Percentiles rank a stretch among this genome's conserved stretches.
Evolutionary conservation across 2,888 invertebrate species (phyloP).

Genomic region (Drosophila falleni): DNA sequence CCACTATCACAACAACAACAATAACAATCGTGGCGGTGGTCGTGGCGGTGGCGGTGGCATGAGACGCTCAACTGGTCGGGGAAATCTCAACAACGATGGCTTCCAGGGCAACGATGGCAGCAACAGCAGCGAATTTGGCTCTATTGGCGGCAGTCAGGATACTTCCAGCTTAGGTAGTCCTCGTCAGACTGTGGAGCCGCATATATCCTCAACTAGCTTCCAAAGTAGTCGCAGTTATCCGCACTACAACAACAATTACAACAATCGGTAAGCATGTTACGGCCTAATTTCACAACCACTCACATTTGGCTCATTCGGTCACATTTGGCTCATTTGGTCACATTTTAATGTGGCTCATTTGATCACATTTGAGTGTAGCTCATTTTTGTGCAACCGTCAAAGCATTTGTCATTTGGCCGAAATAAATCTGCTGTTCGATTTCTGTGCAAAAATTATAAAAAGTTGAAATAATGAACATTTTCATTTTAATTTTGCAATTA

Average conservation of each 20-base stretch:
- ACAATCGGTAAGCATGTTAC: constrained; percentile 46
- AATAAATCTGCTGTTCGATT: too few relatives aligned
- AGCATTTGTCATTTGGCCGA: too few relatives aligned
- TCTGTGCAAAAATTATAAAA: too few relatives aligned
- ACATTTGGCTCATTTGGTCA: too few relatives aligned
- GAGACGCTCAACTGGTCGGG: constrained; percentile 22
- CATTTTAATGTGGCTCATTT: too few relatives aligned
- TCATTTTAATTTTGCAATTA: too few relatives aligned
- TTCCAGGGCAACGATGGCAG: constrained; percentile 44
- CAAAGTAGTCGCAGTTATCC: constrained; percentile 61
- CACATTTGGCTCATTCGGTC: too few relatives aligned
- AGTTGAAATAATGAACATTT: too few relatives aligned
- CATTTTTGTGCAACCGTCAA: too few relatives aligned
- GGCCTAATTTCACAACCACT: too few relatives aligned
- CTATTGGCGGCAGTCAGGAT: constrained; percentile 37
- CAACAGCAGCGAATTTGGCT: constrained; percentile 45
- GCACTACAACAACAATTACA: constrained; percentile 38
- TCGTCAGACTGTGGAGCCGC: constrained; percentile 25
- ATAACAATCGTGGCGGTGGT: constrained; percentile 27
- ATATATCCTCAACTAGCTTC: constrained; percentile 45
- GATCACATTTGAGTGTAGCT: too few relatives aligned
- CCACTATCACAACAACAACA: constrained; percentile 10
- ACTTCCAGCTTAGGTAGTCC: constrained; percentile 46
- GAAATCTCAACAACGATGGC: constrained; percentile 25
- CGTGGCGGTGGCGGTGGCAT: constrained; percentile 28